Evolutionary conservation across 2,888 invertebrate species (phyloP).

Genomic region (Helicoverpa assulta): DNA sequence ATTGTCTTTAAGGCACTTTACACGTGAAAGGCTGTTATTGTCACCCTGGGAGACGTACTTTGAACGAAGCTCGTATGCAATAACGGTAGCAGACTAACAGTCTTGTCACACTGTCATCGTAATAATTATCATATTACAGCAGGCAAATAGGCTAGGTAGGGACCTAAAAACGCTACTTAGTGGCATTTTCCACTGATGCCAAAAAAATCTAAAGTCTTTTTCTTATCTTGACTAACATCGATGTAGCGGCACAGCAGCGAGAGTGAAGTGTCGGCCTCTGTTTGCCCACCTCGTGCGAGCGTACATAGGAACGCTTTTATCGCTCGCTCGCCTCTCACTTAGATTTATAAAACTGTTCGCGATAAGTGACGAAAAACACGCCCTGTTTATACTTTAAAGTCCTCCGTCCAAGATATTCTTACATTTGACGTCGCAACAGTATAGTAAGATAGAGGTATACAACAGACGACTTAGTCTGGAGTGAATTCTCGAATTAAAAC

Average conservation of each 20-base stretch:
- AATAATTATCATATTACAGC: no score
- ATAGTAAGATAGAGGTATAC: no score
- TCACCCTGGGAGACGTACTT: no score
- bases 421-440: background rate
- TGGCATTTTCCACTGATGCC: no score
- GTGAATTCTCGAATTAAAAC: no score
- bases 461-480: no score
- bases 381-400: slow-evolving; percentile 26
- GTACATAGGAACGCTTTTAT: slow-evolving; percentile 56
- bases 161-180: background rate
- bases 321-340: slow-evolving; percentile 35
- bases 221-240: slow-evolving; percentile 10
- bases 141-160: no score
- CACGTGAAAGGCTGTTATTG: background rate
- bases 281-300: slow-evolving; percentile 46
- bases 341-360: slow-evolving; percentile 52
- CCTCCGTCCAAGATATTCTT: background rate
- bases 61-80: no score
- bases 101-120: no score
- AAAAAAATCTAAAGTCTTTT: background rate
- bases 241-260: slow-evolving; percentile 21
- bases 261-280: slow-evolving; percentile 15
- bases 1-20: background rate
- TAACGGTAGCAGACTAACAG: no score
- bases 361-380: slow-evolving; percentile 32